phyloP scores from a whole-genome alignment of 2,113 vertebrate genomes.

The Scolopax mira region DNA sequence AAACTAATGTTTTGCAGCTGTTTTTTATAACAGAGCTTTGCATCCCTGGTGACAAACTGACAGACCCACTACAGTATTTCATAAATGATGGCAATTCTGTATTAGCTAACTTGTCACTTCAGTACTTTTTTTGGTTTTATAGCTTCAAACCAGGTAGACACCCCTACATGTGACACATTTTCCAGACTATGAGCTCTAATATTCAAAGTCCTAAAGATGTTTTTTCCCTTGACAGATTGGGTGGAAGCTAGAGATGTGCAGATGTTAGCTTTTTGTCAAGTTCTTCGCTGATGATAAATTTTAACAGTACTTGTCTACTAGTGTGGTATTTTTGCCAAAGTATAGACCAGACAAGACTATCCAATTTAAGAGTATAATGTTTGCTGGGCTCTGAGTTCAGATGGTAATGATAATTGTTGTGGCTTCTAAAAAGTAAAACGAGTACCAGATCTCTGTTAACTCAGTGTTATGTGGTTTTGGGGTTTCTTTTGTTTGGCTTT shows the following conservation, averaged over 20 bases:
- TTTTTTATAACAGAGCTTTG: not conserved
- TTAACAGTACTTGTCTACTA: not conserved
- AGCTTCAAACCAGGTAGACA: not conserved
- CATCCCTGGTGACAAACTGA: not conserved
- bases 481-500: not conserved
- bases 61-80: not conserved
- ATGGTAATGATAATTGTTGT: not conserved
- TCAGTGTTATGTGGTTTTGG: not conserved
- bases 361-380: not conserved
- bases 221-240: not conserved
- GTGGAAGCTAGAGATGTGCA: not conserved
- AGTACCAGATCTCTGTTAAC: not conserved
- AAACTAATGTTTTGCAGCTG: conserved; percentile 1
- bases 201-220: not conserved
- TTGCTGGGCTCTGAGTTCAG: not conserved
- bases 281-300: not conserved
- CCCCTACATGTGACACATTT: not conserved
- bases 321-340: not conserved
- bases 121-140: not conserved
- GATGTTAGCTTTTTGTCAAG: not conserved
- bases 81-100: not conserved
- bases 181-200: not conserved
- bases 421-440: not conserved
- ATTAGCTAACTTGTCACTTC: not conserved
- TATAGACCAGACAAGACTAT: not conserved